Evolutionary conservation across 2,888 invertebrate species (phyloP).

Genomic region (Eupithecia exiguata): DNA sequence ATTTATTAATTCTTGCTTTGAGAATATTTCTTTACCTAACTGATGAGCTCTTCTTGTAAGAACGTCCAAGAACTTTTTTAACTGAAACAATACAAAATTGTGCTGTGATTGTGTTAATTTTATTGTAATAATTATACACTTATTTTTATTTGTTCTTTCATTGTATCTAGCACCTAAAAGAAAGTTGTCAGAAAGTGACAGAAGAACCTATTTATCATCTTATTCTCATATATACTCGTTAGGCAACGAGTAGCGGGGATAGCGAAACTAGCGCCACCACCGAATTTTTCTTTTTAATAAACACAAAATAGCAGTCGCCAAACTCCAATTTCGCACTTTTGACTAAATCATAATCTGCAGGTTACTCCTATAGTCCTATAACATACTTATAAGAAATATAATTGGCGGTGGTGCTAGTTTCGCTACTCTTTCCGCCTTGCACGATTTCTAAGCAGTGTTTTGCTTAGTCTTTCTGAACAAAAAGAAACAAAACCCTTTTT

Average conservation of each 20-base stretch:
- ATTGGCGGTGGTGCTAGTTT: neutral
- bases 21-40: conserved; percentile 88
- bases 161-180: neutral
- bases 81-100: conserved; percentile 68
- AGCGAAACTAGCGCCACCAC: neutral
- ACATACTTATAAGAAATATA: no score
- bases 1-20: conserved; percentile 89
- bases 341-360: neutral
- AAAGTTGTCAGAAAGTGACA: neutral
- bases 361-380: no score
- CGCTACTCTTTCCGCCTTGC: neutral
- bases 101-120: conserved; percentile 10
- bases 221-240: no score
- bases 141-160: neutral
- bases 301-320: neutral
- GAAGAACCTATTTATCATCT: neutral
- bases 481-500: neutral
- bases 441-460: neutral
- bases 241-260: no score
- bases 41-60: conserved; percentile 87
- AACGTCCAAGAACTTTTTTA: conserved; percentile 88
- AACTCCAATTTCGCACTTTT: neutral
- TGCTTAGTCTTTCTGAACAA: neutral
- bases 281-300: neutral
- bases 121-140: conserved; percentile 5